Conservation (phyloP, 2,113 vertebrate species). For the Callopanchax toddi region DNA sequence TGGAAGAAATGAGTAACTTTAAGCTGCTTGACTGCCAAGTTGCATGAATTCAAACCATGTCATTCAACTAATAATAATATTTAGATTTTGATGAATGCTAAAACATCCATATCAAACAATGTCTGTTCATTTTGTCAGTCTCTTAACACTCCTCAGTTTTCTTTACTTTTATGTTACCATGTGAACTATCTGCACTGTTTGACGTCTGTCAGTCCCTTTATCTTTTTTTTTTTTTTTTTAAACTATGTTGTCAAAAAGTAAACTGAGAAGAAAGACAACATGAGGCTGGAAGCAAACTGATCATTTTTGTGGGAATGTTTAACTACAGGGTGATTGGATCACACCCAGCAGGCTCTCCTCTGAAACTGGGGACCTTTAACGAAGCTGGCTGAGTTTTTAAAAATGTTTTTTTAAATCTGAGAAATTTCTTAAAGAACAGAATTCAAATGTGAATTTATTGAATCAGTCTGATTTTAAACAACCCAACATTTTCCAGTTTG, state of each 20-base stretch:
- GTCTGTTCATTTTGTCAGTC: too few relatives aligned
- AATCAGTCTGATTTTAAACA: too few relatives aligned
- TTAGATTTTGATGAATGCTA: too few relatives aligned
- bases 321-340: slow-evolving; percentile 6
- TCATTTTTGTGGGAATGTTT: background rate
- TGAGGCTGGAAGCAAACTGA: slow-evolving; percentile 1
- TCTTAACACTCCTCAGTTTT: slow-evolving; percentile 2
- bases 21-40: too few relatives aligned
- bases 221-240: slow-evolving; percentile 15
- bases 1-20: too few relatives aligned
- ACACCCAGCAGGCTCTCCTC: background rate
- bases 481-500: too few relatives aligned
- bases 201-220: background rate
- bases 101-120: too few relatives aligned
- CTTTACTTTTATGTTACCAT: background rate
- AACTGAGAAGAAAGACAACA: background rate
- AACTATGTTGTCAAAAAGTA: background rate
- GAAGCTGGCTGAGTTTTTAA: too few relatives aligned
- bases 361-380: too few relatives aligned
- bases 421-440: background rate
- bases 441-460: background rate
- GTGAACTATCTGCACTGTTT: background rate
- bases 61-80: too few relatives aligned
- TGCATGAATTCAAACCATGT: too few relatives aligned
- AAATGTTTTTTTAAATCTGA: too few relatives aligned